Evolutionary conservation across 2,113 vertebrate species (phyloP), one percentile per base, ranked within the genome.

Genomic region (Piaya cayana): DNA sequence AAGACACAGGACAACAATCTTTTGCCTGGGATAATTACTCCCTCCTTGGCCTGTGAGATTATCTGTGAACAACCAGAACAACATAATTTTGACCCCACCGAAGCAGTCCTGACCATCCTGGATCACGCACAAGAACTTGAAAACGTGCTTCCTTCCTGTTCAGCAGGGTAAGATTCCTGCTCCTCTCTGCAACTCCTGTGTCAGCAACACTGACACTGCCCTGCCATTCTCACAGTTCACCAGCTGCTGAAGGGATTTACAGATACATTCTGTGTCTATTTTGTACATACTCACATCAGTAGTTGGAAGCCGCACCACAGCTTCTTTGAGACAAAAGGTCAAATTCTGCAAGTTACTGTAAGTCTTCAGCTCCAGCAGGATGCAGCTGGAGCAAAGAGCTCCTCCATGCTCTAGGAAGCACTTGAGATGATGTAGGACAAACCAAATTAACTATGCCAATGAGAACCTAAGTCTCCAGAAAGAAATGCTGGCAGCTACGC

Each of bases 61-160:
- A 74, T 63, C 86, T 78, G 76, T 83, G 86, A 90, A 93, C 37
- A 88, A 83, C 70, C 64, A 95, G 69, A 47, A 39, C 49, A 6
- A 39, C 49, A 6, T 22, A 79, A 80, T 52, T 16, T 12, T 75
- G 68, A 86, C 86, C 64, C 32, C 69, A 70, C 26, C 14, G 63
- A 85, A n/a, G 60, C 52, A 93, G 79, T 96, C 91, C 53, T 88
- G 71, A 90, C 75, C 56, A 87, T 36, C 64, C 82, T 42, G 64
- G 83, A 78, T 87, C 86, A 78, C 0, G 0, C 71, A 80, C 63
- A 88, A 91, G 43, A 93, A 85, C 87, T 71, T 78, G 77, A 92
- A 93, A 93, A 95, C 14, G 27, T n/a, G 72, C 29, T 96, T 94
- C 93, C 89, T 97, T 95, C 92, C 94, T 94, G 78, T 70, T 59